These are phyloP conservation scores for Larimichthys polyactis DNA, from an alignment of 2,113 vertebrate species.

Conservation along the genomic window DNA sequence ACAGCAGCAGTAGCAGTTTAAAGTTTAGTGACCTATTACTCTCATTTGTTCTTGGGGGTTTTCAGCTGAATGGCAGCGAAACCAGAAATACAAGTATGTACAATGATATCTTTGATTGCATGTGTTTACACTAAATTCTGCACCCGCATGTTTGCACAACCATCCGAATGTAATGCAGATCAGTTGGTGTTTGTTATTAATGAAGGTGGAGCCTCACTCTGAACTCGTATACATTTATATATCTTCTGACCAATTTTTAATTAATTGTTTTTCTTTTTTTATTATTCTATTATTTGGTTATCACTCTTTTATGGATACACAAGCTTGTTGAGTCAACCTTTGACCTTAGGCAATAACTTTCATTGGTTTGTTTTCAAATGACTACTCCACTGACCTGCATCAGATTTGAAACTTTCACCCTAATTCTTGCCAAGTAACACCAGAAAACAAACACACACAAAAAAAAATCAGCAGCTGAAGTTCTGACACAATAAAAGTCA, in stretches of 20 bases:
- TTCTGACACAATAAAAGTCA: constrained; percentile 31
- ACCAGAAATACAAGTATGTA: constrained; percentile 16
- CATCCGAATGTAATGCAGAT: no score
- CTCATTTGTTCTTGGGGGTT: not conserved
- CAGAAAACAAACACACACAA: not conserved
- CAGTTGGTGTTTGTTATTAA: not conserved
- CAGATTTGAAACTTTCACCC: constrained; percentile 2
- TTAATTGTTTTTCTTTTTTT: not conserved
- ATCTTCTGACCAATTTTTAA: not conserved
- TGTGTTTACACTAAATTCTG: not conserved
- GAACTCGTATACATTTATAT: no score
- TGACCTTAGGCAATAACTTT: not conserved
- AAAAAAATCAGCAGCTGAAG: not conserved
- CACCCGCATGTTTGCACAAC: not conserved
- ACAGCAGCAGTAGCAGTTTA: not conserved
- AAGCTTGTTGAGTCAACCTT: not conserved
- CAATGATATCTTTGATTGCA: not conserved
- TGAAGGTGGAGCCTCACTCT: not conserved
- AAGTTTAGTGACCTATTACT: not conserved
- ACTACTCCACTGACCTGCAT: not conserved
- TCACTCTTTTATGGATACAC: not conserved
- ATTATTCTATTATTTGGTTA: not conserved
- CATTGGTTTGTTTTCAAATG: not conserved
- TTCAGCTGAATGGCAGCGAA: constrained; percentile 20
- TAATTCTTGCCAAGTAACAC: not conserved